These are phyloP conservation scores for Echinops telfairi DNA, from an alignment of 2,113 vertebrate genomes.

Conservation along the genomic window DNA sequence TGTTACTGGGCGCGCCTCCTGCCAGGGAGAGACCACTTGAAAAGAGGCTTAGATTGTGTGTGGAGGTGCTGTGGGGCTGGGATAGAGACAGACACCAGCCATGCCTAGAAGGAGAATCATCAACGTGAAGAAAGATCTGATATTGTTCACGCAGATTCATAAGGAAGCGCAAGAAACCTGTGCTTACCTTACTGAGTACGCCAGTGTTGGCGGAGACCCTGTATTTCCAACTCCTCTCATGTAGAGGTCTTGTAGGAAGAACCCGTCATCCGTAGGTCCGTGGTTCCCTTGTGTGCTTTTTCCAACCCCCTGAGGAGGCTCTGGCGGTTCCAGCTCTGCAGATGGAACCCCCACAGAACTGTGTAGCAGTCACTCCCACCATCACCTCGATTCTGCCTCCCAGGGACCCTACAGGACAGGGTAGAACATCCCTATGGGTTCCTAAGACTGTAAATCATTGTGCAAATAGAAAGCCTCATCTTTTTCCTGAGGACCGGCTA, in stretches of 20 bases:
- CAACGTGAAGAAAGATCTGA: not conserved
- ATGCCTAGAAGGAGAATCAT: too few species aligned
- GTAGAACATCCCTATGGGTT: too few species aligned
- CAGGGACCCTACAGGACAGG: too few species aligned
- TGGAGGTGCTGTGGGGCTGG: too few species aligned
- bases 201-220: not conserved
- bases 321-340: not conserved
- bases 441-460: too few species aligned
- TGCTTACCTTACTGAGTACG: not conserved
- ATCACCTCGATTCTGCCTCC: too few species aligned
- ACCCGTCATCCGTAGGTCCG: not conserved
- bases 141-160: not conserved
- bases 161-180: not conserved
- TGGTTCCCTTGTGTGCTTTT: not conserved
- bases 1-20: too few species aligned
- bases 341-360: fast-evolving
- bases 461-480: too few species aligned
- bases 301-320: not conserved
- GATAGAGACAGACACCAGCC: too few species aligned
- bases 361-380: not conserved
- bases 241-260: not conserved
- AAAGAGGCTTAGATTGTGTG: too few species aligned
- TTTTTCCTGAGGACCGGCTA: too few species aligned
- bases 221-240: not conserved
- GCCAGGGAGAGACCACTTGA: too few species aligned